A percentile compares a stretch with the other conserved stretches of the same genome.
Evolutionary conservation across 2,888 invertebrate species (phyloP).

Genomic region (Patella caerulea): DNA sequence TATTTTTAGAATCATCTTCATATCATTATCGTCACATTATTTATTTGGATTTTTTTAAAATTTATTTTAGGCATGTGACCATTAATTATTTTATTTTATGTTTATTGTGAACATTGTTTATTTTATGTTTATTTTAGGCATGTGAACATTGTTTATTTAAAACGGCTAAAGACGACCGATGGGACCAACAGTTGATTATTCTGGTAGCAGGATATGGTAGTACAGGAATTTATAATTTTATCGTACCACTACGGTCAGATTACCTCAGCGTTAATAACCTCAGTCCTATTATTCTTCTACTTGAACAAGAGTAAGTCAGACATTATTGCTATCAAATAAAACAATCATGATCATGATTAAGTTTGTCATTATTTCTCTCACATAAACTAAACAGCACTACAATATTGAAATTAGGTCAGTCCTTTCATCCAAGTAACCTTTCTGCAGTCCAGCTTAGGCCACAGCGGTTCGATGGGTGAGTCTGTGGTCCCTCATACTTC

Average conservation of each 20-base stretch:
- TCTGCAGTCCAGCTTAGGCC: no score
- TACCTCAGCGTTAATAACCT: conserved; percentile 92
- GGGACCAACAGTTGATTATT: conserved; percentile 97
- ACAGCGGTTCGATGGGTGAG: no score
- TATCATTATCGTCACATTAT: neutral
- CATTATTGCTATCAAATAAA: no score
- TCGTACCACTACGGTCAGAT: conserved; percentile 95
- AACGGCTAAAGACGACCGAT: conserved; percentile 91
- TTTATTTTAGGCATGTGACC: conserved; percentile 82
- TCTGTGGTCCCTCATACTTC: no score
- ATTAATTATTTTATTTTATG: conserved; percentile 80
- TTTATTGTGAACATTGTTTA: neutral
- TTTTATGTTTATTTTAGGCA: conserved; percentile 75
- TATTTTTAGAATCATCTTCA: neutral
- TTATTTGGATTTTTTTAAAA: neutral
- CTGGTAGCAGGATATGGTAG: conserved; percentile 95
- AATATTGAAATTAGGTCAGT: no score
- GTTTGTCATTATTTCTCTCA: no score
- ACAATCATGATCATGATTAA: no score
- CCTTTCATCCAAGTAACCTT: no score
- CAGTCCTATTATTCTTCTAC: conserved; percentile 92
- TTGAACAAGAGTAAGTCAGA: conserved; percentile 79
- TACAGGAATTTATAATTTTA: conserved; percentile 97
- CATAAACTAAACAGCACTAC: no score
- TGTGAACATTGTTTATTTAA: conserved; percentile 94